Base-by-base conservation (phyloP, 2,888 invertebrate genomes). In the Folsomia candida region DNA sequence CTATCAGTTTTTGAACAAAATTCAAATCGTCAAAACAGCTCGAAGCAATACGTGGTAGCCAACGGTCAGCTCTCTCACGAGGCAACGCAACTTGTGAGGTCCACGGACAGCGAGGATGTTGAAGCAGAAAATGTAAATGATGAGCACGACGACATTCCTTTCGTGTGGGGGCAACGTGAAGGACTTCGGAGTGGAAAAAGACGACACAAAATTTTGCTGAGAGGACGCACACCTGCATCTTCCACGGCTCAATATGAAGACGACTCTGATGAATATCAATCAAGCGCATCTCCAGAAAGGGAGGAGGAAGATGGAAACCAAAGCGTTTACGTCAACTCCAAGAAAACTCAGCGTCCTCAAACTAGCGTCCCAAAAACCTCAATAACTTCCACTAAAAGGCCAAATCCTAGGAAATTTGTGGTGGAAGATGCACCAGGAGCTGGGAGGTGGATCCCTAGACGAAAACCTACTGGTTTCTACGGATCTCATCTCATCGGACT, bases 401-500 rank as follows among this genome's bases (percentile, higher is more conserved):
- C 14, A 9, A 14, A 14, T 14, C 14, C 4, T 37, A 4, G 37
- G 4, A 37, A 37, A 37, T n/a, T n/a, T n/a, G 4, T 14, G 14
- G 4, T 37, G 4, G 37, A 26, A 18, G 60, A 26, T 2, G 29
- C 27, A 11, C 61, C 61, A 61, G 61, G 61, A 29, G 61, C 61
- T n/a, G 61, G 61, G 2, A 61, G 27, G 20, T 61, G 26, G 18
- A 61, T n/a, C n/a, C 61, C 61, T 3, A 11, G 27, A 28, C 61
- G 61, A 28, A 61, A 27, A 29, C 29, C 29, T 2, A n/a, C 29
- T 22, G 29, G n/a, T 11, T 59, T 59, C 25, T 18, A 20, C 4
- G n/a, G n/a, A n/a, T n/a, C n/a, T n/a, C n/a, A n/a, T n/a, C 28
- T 22, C 60, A 22, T 24, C 66, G 11, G 57, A 29, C n/a, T 64